Conservation (phyloP, 2,797 vertebrate species). For the Sebastes vulpes region DNA sequence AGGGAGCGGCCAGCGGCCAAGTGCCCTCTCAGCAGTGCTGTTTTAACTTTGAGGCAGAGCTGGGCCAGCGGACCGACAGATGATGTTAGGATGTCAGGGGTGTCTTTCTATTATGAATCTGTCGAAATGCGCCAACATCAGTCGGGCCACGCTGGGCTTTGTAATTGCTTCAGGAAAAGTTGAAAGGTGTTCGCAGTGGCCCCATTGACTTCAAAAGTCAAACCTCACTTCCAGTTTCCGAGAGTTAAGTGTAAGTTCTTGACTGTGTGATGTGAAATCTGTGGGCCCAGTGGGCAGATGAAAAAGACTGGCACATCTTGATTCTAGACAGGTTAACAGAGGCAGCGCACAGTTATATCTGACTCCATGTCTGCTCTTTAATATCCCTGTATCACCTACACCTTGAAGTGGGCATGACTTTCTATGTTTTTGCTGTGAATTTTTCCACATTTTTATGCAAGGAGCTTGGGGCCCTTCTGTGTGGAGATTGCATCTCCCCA, state of each 20-base stretch:
- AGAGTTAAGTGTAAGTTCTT: neutral
- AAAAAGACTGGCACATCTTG: neutral
- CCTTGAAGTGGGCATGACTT: neutral
- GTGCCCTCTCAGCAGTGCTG: neutral
- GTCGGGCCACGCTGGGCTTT: neutral
- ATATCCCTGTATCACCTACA: neutral
- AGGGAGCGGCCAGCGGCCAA: neutral
- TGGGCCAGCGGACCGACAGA: neutral
- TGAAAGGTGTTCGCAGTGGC: neutral
- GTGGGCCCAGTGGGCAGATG: neutral
- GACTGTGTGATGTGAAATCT: neutral
- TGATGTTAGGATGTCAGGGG: neutral
- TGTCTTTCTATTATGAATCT: slow-evolving; percentile 8
- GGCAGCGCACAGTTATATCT: neutral
- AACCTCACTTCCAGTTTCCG: neutral
- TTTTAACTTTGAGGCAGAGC: slow-evolving; percentile 4
- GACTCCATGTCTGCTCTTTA: neutral
- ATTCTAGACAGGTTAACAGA: neutral
- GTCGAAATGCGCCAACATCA: neutral
- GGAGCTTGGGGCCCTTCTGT: too few relatives aligned
- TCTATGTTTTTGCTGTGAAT: too few relatives aligned
- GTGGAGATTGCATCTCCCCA: too few relatives aligned
- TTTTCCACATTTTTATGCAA: too few relatives aligned
- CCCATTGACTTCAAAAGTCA: slow-evolving; percentile 14
- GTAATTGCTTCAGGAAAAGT: neutral